Conservation (phyloP, 2,888 invertebrate species). For the Coelinius sp. region DNA sequence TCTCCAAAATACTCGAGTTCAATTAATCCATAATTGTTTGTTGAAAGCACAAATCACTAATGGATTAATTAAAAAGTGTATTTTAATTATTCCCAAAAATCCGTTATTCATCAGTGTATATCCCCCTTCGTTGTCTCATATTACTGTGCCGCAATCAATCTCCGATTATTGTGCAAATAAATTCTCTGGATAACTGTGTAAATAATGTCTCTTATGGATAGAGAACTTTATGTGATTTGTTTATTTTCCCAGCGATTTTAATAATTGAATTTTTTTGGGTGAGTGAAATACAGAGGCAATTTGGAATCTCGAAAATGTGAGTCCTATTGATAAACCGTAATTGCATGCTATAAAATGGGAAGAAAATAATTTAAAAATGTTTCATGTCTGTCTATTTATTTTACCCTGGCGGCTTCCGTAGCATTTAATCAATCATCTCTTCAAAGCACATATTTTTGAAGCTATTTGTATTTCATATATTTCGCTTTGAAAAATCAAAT, state of each 20-base stretch:
- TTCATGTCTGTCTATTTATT: too few species aligned
- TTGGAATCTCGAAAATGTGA: background rate
- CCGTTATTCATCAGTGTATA: background rate
- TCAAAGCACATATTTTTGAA: too few species aligned
- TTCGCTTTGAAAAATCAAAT: too few species aligned
- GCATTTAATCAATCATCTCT: too few species aligned
- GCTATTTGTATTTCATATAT: too few species aligned
- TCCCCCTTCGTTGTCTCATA: background rate
- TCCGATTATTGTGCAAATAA: background rate
- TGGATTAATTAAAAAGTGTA: slow-evolving; percentile 16
- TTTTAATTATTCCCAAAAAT: background rate
- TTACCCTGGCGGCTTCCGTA: too few species aligned
- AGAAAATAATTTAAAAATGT: background rate
- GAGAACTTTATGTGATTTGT: background rate
- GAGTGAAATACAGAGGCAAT: background rate
- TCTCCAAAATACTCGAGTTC: slow-evolving; percentile 23
- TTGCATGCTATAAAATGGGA: too few species aligned
- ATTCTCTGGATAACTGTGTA: background rate
- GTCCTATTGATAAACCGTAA: background rate
- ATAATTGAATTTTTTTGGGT: background rate
- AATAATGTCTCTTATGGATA: background rate
- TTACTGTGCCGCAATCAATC: background rate
- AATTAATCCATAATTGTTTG: slow-evolving; percentile 41
- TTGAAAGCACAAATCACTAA: slow-evolving; percentile 21
- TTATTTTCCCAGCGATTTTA: background rate